Conservation (phyloP, 2,113 vertebrate species). For the Petromus typicus region DNA sequence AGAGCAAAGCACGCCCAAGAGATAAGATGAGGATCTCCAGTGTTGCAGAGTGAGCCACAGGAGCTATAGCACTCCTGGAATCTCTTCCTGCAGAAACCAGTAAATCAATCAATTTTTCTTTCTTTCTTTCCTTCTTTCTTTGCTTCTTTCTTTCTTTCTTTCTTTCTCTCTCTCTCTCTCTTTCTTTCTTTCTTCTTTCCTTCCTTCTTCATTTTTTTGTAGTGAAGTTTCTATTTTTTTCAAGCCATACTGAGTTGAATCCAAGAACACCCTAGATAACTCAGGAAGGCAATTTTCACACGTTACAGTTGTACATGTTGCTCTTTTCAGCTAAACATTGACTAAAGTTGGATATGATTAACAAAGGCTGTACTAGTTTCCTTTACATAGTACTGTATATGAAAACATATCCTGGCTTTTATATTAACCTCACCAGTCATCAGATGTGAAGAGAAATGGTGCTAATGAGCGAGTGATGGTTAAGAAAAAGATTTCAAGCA, state of each 20-base stretch:
- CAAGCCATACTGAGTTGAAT: not conserved
- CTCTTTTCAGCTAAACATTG: not conserved
- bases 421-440: not conserved
- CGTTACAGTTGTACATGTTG: not conserved
- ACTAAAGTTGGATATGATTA: not conserved
- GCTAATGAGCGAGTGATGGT: slow-evolving; percentile 11
- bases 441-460: not conserved
- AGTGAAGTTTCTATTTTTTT: not conserved
- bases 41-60: not conserved
- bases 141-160: too few relatives aligned
- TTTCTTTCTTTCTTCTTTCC: too few relatives aligned
- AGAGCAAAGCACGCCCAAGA: not conserved
- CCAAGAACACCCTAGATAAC: not conserved
- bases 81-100: not conserved
- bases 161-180: too few relatives aligned
- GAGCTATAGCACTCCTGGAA: rapidly evolving
- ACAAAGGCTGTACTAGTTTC: not conserved
- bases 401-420: slow-evolving; percentile 15
- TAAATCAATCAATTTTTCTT: too few relatives aligned
- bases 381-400: not conserved
- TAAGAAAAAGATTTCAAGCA: slow-evolving; percentile 37
- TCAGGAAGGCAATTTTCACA: not conserved
- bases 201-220: too few relatives aligned
- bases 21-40: not conserved
- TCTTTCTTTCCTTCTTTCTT: too few relatives aligned